Evolutionary conservation across 35 echinoderm and acorn worm species (phyloP), one percentile per base, ranked within the genome.

Genomic region (Acanthaster planci): DNA sequence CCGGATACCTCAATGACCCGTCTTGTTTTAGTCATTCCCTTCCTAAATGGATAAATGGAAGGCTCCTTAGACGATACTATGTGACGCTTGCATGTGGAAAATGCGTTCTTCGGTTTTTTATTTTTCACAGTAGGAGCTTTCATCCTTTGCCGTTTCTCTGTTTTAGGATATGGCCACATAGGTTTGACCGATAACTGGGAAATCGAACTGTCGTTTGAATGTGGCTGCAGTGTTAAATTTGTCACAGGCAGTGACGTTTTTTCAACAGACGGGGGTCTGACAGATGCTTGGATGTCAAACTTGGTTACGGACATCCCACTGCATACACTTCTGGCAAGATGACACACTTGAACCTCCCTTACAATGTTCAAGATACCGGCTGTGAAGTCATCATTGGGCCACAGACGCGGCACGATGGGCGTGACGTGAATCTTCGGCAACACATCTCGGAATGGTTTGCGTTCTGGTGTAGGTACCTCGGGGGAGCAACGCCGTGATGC

Each of bases 371-470:
- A 72, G 23, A 72, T 72, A 2, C 64, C 64, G 19, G 64, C 26
- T 10, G 64, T 72, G n/a, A 72, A 72, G 12, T 72, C 64, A 72
- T 72, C 64, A 47, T 47, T 4, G 23, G 64, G 64, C 64, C 64
- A 72, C 26, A 72, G 64, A 72, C 23, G 64, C 26, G 64, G 64
- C 19, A 72, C 64, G 64, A 72, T 72, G 64, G 64, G 64, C 64
- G 64, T 31, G 2, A 34, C 64, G 64, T 72, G 64, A 26, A 72
- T 26, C 0, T 72, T 26, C 26, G 64, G 64, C 34, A 72, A 72
- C 26, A 72, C 26, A 26, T 72, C 64, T 15, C 26, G 64, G 34
- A 72, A 72, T 12, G 64, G 22, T 29, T 10, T 72, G 26, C 64
- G 64, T 34, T 72, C 64, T 29, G 64, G 64, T 29, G 64, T 26